Evolutionary conservation across 1,140 invertebrate species (phyloP).

Genomic region (Pollicipes pollicipes): DNA sequence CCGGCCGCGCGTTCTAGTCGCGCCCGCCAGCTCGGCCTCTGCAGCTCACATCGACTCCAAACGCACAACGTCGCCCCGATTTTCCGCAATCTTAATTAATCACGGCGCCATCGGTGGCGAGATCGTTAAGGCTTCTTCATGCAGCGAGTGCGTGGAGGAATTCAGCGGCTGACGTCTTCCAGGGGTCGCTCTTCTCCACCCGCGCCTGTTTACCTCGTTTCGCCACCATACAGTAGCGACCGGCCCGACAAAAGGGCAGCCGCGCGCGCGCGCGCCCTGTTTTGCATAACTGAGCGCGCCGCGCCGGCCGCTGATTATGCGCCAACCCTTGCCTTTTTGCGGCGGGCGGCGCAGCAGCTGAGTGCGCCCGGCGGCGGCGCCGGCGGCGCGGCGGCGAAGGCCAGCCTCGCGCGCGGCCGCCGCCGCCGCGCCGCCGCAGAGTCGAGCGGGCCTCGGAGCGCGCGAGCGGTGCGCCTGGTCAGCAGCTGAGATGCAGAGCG

Average conservation of each 20-base stretch:
- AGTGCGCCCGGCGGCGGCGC: background rate
- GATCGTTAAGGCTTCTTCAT: background rate
- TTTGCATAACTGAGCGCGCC: background rate
- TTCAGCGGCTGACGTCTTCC: background rate
- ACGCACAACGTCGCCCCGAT: background rate
- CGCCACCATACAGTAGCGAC: background rate
- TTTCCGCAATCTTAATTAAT: background rate
- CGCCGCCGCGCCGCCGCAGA: background rate
- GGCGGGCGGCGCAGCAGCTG: too few species aligned
- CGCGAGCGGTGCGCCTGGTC: background rate
- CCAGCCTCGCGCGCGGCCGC: too few species aligned
- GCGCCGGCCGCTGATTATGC: background rate
- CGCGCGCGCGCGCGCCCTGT: background rate
- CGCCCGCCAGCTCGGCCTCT: too few species aligned
- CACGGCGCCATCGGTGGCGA: background rate
- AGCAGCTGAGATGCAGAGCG: background rate
- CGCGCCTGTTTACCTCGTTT: background rate
- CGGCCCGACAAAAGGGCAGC: background rate
- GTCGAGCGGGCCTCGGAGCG: background rate
- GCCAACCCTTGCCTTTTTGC: background rate
- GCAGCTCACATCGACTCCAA: too few species aligned
- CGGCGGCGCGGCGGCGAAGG: too few species aligned
- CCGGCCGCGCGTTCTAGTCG: too few species aligned
- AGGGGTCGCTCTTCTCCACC: background rate
- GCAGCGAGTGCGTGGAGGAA: background rate